Percentiles rank a stretch among this genome's conserved stretches.
Evolutionary conservation across 23 tunicate species (phyloP).

Genomic region (Phallusia fumigata): DNA sequence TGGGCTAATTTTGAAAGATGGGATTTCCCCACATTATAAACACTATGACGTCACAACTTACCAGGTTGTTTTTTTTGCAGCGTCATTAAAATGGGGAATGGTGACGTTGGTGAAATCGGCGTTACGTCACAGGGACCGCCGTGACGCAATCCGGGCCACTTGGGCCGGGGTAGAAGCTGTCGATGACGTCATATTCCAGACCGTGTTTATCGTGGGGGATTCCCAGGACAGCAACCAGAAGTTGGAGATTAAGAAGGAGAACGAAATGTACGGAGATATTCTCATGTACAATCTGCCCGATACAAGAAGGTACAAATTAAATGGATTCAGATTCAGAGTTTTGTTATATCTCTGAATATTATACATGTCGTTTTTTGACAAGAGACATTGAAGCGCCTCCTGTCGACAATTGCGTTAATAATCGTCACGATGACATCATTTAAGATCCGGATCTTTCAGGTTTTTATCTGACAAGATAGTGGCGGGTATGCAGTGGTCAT

Average conservation of each 20-base stretch:
- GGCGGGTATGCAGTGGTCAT: constrained; percentile 59
- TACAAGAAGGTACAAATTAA: not conserved
- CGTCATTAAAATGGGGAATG: not conserved
- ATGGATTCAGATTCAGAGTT: not conserved
- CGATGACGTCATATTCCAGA: constrained; percentile 16
- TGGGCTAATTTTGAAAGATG: too few species aligned
- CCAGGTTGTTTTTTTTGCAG: not conserved
- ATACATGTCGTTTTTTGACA: too few species aligned
- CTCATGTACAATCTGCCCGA: constrained; percentile 3
- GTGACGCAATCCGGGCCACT: not conserved
- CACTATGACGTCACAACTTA: too few species aligned
- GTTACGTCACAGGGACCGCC: not conserved
- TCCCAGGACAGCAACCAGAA: not conserved
- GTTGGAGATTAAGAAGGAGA: not conserved
- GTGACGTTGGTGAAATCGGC: constrained; percentile 8
- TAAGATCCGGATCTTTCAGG: not conserved
- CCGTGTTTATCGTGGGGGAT: constrained; percentile 12
- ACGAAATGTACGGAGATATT: not conserved
- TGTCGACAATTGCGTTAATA: too few species aligned
- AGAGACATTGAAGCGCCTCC: too few species aligned
- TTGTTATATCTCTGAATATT: too few species aligned
- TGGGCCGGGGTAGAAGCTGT: constrained; percentile 8
- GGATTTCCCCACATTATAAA: too few species aligned
- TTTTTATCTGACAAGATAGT: constrained; percentile 16
- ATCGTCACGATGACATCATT: too few species aligned